phyloP scores from a whole-genome alignment of 2,113 vertebrate species.

The Geothlypis trichas region DNA sequence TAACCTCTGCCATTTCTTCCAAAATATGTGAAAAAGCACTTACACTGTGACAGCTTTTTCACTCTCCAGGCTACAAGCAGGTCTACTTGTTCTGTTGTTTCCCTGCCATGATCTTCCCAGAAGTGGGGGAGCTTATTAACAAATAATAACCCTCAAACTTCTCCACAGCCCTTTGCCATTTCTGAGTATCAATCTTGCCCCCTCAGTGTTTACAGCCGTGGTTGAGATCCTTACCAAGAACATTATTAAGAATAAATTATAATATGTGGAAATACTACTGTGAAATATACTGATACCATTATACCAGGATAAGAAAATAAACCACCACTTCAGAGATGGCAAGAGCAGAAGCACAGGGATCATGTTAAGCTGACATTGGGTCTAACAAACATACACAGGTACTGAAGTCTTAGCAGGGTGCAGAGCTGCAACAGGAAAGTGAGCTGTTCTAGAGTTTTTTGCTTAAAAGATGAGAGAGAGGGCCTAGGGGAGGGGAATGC shows the following conservation, averaged over 20 bases:
- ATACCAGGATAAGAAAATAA: not conserved
- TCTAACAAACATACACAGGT: not conserved
- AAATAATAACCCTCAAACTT: not conserved
- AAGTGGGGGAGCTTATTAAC: not conserved
- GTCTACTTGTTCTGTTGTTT: not conserved
- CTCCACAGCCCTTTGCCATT: not conserved
- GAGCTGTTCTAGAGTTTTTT: not conserved
- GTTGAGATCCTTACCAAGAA: not conserved
- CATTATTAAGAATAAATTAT: not conserved
- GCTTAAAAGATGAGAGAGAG: slow-evolving; percentile 44
- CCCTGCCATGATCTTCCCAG: not conserved
- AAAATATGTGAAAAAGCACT: not conserved
- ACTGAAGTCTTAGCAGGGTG: not conserved
- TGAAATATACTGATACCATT: not conserved
- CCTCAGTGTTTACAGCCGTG: not conserved
- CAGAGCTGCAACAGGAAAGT: not conserved
- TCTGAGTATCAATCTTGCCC: not conserved
- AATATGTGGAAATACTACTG: not conserved
- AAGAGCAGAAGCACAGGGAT: not conserved
- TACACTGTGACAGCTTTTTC: not conserved
- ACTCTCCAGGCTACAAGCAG: not conserved
- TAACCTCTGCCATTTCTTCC: not conserved
- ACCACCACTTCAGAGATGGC: not conserved
- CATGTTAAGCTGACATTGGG: not conserved
- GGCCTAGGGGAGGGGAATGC: slow-evolving; percentile 14